A percentile compares a stretch with the other conserved stretches of the same genome.
Evolutionary conservation across 1,140 invertebrate genomes (phyloP).

Genomic region (Bicyclus anynana): DNA sequence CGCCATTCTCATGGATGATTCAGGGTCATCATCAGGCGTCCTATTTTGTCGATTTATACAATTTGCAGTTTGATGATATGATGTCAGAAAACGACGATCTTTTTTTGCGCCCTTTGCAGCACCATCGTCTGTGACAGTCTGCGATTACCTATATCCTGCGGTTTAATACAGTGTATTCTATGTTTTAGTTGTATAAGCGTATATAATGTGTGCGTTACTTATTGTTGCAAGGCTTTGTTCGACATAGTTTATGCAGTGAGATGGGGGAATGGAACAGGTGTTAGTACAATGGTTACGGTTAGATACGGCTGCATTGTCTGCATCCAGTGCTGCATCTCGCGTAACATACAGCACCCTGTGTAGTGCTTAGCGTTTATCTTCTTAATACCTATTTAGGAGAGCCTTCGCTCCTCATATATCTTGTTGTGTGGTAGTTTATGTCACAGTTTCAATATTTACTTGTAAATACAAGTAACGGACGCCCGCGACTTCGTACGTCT

Average conservation of each 20-base stretch:
- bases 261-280: constrained; percentile 27
- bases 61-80: too few relatives aligned
- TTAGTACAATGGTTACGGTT: constrained; percentile 20
- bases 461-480: too few relatives aligned
- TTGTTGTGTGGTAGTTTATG: too few relatives aligned
- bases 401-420: neutral
- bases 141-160: neutral
- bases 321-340: neutral
- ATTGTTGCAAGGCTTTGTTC: constrained; percentile 31
- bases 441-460: neutral
- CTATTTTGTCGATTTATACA: too few relatives aligned
- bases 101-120: too few relatives aligned
- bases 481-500: too few relatives aligned
- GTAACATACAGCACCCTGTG: neutral
- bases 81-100: too few relatives aligned
- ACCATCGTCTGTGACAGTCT: too few relatives aligned
- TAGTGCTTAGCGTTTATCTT: constrained; percentile 4
- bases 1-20: too few relatives aligned
- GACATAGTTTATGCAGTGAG: constrained; percentile 24
- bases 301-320: constrained; percentile 15
- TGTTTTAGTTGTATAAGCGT: constrained; percentile 28
- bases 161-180: neutral
- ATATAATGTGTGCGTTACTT: constrained; percentile 24
- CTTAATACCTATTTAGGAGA: neutral
- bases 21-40: too few relatives aligned